phyloP scores from a whole-genome alignment of 2,113 vertebrate species.

The Paradoxurus hermaphroditus region DNA sequence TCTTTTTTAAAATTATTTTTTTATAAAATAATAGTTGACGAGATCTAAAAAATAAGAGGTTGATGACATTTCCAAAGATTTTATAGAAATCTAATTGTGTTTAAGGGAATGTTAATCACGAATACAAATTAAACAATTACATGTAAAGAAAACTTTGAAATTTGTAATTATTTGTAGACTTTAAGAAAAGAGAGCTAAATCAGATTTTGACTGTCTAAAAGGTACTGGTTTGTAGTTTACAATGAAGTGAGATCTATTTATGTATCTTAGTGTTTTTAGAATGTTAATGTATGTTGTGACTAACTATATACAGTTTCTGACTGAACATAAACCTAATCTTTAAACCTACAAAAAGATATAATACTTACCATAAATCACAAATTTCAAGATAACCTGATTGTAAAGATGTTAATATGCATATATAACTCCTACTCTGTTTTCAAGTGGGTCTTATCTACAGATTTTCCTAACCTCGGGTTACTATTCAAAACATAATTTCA shows the following conservation, averaged over 20 bases:
- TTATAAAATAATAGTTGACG: constrained; percentile 6
- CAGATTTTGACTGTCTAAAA: neutral
- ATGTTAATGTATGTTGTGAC: neutral
- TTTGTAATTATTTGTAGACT: constrained; percentile 39
- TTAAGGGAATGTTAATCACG: neutral
- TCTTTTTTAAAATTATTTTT: neutral
- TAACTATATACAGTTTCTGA: neutral
- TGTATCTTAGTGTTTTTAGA: neutral
- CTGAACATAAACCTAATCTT: constrained; percentile 28
- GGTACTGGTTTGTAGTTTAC: constrained; percentile 22
- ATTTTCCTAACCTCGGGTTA: neutral
- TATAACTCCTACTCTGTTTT: neutral
- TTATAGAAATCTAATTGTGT: constrained; percentile 12
- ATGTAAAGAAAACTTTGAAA: constrained; percentile 4
- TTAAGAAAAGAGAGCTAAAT: neutral
- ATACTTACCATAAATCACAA: constrained; percentile 6
- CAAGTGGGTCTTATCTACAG: neutral
- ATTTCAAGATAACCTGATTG: neutral
- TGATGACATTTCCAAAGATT: neutral
- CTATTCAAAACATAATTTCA: constrained; percentile 22
- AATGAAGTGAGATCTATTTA: neutral
- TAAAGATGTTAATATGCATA: constrained; percentile 20
- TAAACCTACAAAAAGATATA: constrained; percentile 21
- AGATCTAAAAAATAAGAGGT: neutral
- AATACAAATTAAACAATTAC: neutral